Evolutionary conservation across 2,113 vertebrate species (phyloP).

Genomic region (Gobiocypris rarus): DNA sequence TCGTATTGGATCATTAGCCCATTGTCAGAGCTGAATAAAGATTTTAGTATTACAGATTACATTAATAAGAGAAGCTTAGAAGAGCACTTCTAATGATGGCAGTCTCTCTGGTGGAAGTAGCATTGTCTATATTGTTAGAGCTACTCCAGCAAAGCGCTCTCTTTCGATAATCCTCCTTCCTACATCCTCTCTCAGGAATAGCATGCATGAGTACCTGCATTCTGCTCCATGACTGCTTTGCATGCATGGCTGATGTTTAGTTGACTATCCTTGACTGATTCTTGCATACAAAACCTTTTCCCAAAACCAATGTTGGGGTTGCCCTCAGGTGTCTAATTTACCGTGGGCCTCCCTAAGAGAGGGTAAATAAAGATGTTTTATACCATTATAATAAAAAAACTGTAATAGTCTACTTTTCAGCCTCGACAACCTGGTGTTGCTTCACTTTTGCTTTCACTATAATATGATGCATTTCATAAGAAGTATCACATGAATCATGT

Average conservation of each 20-base stretch:
- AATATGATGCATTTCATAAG: conserved; percentile 1
- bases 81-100: conserved; percentile 55
- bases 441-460: conserved; percentile 16
- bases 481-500: background rate
- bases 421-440: background rate
- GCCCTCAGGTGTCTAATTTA: background rate
- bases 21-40: conserved; percentile 47
- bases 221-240: conserved; percentile 73
- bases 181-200: conserved; percentile 61
- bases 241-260: conserved; percentile 76
- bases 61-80: conserved; percentile 50
- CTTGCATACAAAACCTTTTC: conserved; percentile 51
- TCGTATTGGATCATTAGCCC: conserved; percentile 51
- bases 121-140: conserved; percentile 60
- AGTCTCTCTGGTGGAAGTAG: conserved; percentile 59
- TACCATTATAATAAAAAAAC: background rate
- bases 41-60: conserved; percentile 54
- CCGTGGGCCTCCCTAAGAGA: background rate
- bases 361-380: background rate
- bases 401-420: background rate
- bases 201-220: conserved; percentile 71
- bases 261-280: conserved; percentile 74
- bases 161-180: conserved; percentile 43
- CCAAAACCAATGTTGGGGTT: background rate
- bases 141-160: conserved; percentile 60